Conservation (phyloP, 2,888 invertebrate genomes). For the Oasisia sp. region DNA sequence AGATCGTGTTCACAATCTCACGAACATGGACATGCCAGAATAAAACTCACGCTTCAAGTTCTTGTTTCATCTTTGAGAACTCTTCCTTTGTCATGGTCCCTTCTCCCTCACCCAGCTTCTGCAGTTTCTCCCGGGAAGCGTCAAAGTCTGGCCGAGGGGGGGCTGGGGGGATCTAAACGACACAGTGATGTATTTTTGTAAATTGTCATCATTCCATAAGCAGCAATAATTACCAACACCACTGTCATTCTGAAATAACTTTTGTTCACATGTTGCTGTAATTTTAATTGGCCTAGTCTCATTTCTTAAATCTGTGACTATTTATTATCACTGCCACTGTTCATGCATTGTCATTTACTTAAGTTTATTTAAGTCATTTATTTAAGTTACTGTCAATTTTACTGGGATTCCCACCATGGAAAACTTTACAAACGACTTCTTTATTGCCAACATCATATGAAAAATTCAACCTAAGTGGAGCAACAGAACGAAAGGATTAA, state of each 20-base stretch:
- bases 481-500: too few relatives aligned
- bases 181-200: not conserved
- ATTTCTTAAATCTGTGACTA: too few relatives aligned
- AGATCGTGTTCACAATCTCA: too few relatives aligned
- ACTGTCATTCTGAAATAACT: not conserved
- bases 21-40: not conserved
- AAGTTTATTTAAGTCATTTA: not conserved
- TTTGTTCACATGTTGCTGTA: too few relatives aligned
- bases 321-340: too few relatives aligned
- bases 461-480: too few relatives aligned
- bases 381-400: not conserved
- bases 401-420: not conserved
- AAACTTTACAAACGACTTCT: not conserved
- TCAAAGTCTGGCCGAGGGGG: slow-evolving; percentile 93
- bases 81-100: slow-evolving; percentile 99
- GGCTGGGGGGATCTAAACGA: slow-evolving; percentile 71
- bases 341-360: too few relatives aligned
- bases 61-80: slow-evolving; percentile 99
- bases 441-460: too few relatives aligned
- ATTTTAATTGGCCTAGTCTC: too few relatives aligned
- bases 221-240: not conserved
- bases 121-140: slow-evolving; percentile 96
- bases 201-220: not conserved
- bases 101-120: slow-evolving; percentile 97
- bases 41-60: slow-evolving; percentile 90